Percentiles rank a stretch among this genome's conserved stretches.
phyloP scores from a whole-genome alignment of 2,888 invertebrate species.

The Gymnosoma rotundatum region DNA sequence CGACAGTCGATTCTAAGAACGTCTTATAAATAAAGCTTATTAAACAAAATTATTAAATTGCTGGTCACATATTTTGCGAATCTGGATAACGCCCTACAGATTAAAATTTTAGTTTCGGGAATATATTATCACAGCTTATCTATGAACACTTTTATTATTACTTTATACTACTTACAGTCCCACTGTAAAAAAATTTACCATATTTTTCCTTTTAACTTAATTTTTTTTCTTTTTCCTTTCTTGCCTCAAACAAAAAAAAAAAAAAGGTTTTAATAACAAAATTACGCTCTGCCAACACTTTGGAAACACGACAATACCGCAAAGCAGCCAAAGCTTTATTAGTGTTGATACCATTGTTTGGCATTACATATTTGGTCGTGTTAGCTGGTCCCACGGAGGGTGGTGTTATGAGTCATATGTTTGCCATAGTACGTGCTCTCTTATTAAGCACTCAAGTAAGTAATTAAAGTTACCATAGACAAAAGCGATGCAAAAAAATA shows the following conservation, averaged over 20 bases:
- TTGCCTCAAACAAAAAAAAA: neutral
- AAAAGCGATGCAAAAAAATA: neutral
- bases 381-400: slow-evolving; percentile 89
- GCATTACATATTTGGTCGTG: slow-evolving; percentile 94
- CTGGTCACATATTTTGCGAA: too few relatives aligned
- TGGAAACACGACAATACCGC: slow-evolving; percentile 94
- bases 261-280: slow-evolving; percentile 94
- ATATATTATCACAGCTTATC: too few relatives aligned
- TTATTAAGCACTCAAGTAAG: slow-evolving; percentile 95
- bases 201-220: neutral
- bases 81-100: too few relatives aligned
- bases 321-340: slow-evolving; percentile 95
- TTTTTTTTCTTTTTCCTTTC: neutral
- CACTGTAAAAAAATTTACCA: neutral
- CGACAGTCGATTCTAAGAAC: too few relatives aligned
- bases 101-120: too few relatives aligned
- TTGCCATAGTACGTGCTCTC: slow-evolving; percentile 90
- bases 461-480: slow-evolving; percentile 18
- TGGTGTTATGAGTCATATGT: slow-evolving; percentile 88
- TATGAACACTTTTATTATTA: too few relatives aligned
- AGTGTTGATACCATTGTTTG: slow-evolving; percentile 95
- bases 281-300: slow-evolving; percentile 93
- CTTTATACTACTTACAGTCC: neutral
- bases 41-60: too few relatives aligned
- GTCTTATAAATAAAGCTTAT: too few relatives aligned